These are phyloP conservation scores for Arenaria interpres DNA, from an alignment of 2,113 vertebrate species.

Conservation along the genomic window DNA sequence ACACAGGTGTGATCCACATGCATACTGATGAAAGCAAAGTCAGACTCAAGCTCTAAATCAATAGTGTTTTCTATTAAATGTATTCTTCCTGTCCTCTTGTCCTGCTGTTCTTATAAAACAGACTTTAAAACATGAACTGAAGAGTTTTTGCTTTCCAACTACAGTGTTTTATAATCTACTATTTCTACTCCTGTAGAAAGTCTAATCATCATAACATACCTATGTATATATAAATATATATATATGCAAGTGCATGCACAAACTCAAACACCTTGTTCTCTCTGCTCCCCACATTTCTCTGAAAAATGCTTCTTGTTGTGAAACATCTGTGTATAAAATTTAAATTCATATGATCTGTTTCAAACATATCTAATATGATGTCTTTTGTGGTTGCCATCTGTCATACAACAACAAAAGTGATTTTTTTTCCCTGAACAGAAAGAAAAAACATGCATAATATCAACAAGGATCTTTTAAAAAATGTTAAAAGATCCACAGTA, in stretches of 20 bases:
- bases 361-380: neutral
- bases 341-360: neutral
- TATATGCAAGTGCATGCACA: accelerated
- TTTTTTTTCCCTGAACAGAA: neutral
- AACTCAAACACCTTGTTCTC: neutral
- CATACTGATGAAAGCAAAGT: neutral
- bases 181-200: neutral
- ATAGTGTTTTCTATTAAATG: neutral
- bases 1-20: neutral
- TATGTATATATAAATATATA: neutral
- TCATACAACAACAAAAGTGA: neutral
- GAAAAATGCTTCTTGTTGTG: neutral
- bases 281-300: neutral
- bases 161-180: neutral
- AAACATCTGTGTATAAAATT: slow-evolving; percentile 5
- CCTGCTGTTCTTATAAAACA: neutral
- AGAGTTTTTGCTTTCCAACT: neutral
- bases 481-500: neutral
- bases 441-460: neutral
- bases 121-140: neutral
- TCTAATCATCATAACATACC: neutral
- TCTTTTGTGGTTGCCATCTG: slow-evolving; percentile 2
- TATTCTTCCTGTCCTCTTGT: neutral
- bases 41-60: neutral
- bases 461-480: neutral